Conservation (phyloP, 2,113 vertebrate genomes). For the Atlantisia rogersi region DNA sequence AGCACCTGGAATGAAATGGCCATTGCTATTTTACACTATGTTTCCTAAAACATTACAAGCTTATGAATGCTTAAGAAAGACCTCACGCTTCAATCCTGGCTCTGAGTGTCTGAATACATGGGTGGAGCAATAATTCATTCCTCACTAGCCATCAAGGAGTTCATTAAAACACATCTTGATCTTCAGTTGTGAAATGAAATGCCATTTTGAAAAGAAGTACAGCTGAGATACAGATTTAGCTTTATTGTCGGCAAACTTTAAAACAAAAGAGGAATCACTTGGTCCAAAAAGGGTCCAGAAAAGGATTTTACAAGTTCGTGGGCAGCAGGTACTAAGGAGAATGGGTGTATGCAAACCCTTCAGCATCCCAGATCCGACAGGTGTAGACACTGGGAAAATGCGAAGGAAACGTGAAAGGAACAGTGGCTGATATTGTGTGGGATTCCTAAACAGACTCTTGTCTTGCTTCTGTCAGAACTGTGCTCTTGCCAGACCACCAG, state of each 20-base stretch:
- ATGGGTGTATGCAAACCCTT: accelerated
- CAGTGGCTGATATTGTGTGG: neutral
- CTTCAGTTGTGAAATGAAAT: neutral
- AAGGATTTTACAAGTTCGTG: neutral
- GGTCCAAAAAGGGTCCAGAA: neutral
- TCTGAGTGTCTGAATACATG: neutral
- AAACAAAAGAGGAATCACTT: neutral
- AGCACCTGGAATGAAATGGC: neutral
- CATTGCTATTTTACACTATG: neutral
- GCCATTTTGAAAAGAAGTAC: neutral
- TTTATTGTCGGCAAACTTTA: neutral
- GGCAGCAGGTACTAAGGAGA: neutral
- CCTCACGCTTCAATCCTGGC: neutral
- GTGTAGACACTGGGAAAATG: neutral
- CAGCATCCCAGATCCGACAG: neutral
- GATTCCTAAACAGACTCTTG: neutral
- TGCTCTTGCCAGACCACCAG: neutral
- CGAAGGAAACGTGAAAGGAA: neutral
- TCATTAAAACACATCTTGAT: neutral
- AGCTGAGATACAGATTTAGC: neutral
- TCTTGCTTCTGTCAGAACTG: neutral
- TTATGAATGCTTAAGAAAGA: neutral
- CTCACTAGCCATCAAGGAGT: neutral
- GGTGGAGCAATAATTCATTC: neutral
- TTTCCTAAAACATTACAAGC: neutral